Base-by-base conservation (phyloP, 1,140 invertebrate genomes). In the Limonius californicus region DNA sequence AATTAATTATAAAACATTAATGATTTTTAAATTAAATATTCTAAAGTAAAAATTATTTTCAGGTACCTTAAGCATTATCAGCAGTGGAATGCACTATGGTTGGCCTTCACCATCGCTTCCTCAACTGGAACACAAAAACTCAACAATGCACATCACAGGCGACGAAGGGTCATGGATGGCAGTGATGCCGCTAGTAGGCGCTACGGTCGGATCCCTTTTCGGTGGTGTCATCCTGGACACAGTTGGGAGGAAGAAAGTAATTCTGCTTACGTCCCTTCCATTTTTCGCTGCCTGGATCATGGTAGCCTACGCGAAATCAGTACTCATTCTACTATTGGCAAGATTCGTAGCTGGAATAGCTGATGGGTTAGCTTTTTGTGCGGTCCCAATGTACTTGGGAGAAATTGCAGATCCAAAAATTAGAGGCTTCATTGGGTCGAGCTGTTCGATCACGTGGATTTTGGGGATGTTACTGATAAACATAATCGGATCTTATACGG, bases 401-500 rank as follows among this genome's bases (percentile, higher is more conserved):
- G 85, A 88, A 78, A 81, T 90, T 39, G 80, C 88, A 20, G 82
- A 87, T 57, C 76, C 84, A 65, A 80, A 84, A 58, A 83, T 89
- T 1, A 77, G 89, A 15, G 89, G 90, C 66, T 47, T 63, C 6
- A 32, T 65, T 4, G 68, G 67, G 21, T 63, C 62, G 1, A 65
- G 69, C 54, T 64, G 71, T 7, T 64, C 70, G 6, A 68, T 75
- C 0, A 66, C 70, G 0, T 60, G 70, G 15, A 77, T 75, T 30
- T 42, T 88, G n/a, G 90, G 90, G 1, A 88, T 88, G 64, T 74
- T 91, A 39, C 72, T 86, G 2, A 84, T 86, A 23, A 89, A 88
- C 72, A 76, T 83, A 35, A 79, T 89, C 55, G 89, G 89, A 1
- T 78, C 84, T 0, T 83, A 82, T 56, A 79, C 84, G 0, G 81